A percentile compares a stretch with the other conserved stretches of the same genome.
Conservation (phyloP, 2,888 invertebrate genomes). For the Charanyca ferruginea region DNA sequence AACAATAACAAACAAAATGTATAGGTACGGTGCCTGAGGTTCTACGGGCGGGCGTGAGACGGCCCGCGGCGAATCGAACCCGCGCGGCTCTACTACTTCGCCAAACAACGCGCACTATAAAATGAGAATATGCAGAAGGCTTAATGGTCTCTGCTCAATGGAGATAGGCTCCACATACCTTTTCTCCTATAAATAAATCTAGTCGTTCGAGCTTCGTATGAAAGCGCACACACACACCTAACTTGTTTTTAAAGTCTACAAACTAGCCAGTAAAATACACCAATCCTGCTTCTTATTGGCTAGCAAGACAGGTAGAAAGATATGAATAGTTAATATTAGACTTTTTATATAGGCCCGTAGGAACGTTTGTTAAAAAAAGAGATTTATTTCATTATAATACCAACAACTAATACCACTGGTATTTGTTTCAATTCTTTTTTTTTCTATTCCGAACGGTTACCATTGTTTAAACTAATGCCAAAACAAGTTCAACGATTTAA, state of each 20-base stretch:
- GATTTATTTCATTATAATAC: too few relatives aligned
- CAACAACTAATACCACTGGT: too few relatives aligned
- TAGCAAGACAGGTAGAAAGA: too few relatives aligned
- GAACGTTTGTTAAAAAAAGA: too few relatives aligned
- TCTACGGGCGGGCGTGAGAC: constrained; percentile 59
- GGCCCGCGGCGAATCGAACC: constrained; percentile 65
- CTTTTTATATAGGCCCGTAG: too few relatives aligned
- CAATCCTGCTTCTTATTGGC: too few relatives aligned
- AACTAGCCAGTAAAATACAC: too few relatives aligned
- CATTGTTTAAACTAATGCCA: too few relatives aligned
- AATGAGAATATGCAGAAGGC: constrained; percentile 34
- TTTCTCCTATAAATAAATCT: not conserved
- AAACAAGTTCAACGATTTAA: too few relatives aligned
- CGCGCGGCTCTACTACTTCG: constrained; percentile 62
- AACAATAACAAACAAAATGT: constrained; percentile 86
- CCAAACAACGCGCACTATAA: constrained; percentile 64
- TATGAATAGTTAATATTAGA: too few relatives aligned
- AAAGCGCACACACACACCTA: not conserved
- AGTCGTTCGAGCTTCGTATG: not conserved
- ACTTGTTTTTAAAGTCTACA: not conserved
- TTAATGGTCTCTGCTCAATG: constrained; percentile 1
- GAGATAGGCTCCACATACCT: not conserved
- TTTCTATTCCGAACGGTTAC: too few relatives aligned
- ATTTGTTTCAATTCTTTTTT: too few relatives aligned
- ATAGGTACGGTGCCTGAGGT: constrained; percentile 64